Conservation (phyloP, 1,140 invertebrate genomes). For the Contarinia nasturtii region DNA sequence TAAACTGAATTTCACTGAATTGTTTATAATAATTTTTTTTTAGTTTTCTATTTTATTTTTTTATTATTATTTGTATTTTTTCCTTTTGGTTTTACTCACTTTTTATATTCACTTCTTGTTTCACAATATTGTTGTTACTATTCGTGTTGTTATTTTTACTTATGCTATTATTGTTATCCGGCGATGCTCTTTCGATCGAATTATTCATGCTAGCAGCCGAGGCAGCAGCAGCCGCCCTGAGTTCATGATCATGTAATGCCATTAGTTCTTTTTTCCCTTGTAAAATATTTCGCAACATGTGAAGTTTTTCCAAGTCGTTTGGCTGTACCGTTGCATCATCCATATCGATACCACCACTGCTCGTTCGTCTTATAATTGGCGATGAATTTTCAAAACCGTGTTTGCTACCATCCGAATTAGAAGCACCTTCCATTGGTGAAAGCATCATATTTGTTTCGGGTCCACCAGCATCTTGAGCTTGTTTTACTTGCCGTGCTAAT, state of each 20-base stretch:
- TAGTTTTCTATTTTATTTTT: neutral
- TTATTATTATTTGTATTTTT: neutral
- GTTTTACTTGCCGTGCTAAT: slow-evolving; percentile 53
- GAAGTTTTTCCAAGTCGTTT: slow-evolving; percentile 47
- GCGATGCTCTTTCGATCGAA: slow-evolving; percentile 19
- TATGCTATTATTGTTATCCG: slow-evolving; percentile 32
- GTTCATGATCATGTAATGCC: slow-evolving; percentile 35
- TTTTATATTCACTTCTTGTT: slow-evolving; percentile 1
- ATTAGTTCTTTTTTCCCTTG: slow-evolving; percentile 61
- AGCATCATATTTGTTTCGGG: slow-evolving; percentile 24
- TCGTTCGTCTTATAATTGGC: slow-evolving; percentile 2
- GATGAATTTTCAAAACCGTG: slow-evolving; percentile 10
- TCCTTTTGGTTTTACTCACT: neutral
- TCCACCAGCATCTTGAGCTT: slow-evolving; percentile 40
- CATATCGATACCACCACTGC: slow-evolving; percentile 7
- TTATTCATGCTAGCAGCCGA: neutral
- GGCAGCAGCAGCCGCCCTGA: slow-evolving; percentile 23
- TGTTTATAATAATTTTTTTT: neutral
- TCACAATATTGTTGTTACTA: slow-evolving; percentile 9
- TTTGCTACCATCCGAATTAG: slow-evolving; percentile 16
- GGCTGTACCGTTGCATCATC: slow-evolving; percentile 25
- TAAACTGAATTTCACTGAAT: no score
- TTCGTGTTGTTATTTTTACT: slow-evolving; percentile 32
- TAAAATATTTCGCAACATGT: slow-evolving; percentile 65
- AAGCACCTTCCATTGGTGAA: slow-evolving; percentile 22